Evolutionary conservation across 92 coral and sea anemone genomes (phyloP), one percentile per base, ranked within the genome.

Genomic region (Zoanthus sansibaricus): DNA sequence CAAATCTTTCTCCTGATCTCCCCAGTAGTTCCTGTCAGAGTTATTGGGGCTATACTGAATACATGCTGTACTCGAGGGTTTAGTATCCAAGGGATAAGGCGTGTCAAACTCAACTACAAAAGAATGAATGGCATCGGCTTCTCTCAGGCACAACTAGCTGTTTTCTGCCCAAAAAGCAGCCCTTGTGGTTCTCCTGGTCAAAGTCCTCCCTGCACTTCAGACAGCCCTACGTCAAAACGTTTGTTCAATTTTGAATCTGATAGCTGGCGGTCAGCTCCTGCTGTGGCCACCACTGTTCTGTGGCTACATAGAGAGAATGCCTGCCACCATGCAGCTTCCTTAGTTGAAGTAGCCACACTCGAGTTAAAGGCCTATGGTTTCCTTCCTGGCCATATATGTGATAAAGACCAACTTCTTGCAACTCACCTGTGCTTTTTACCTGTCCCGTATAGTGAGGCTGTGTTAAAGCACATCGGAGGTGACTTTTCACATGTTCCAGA

Each of bases 251-350:
- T 88, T 45, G 92, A 89, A 67, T 31, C 82, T 66, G 72, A 76
- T 4, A 86, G 69, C 25, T 49, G 79, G 76, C 86, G 87, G n/a
- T 20, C 79, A 13, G 87, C 71, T 82, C 80, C 75, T 18, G 73
- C 87, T 7, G 71, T 85, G 1, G 95, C 98, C 0, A 93, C 94
- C 67, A 94, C 99, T 42, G 84, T 96, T 42, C 68, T 96, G 58
- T 87, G 93, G 76, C 89, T 96, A 64, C 80, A 91, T 71, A 91
- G 90, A 47, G 99, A 96, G 78, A 96, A 96, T 76, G 99, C 93
- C n/a, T 55, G 83, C 70, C 96, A 95, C 77, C 98, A 96, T 51
- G 82, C 90, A 0, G 51, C 91, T 8, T 88, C 98, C 1, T 88
- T 96, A 82, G 86, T 83, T 9, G 83, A 92, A 77, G 59, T 90